Base-by-base conservation (phyloP, 1,140 invertebrate genomes). In the Aleiodes sp. region DNA sequence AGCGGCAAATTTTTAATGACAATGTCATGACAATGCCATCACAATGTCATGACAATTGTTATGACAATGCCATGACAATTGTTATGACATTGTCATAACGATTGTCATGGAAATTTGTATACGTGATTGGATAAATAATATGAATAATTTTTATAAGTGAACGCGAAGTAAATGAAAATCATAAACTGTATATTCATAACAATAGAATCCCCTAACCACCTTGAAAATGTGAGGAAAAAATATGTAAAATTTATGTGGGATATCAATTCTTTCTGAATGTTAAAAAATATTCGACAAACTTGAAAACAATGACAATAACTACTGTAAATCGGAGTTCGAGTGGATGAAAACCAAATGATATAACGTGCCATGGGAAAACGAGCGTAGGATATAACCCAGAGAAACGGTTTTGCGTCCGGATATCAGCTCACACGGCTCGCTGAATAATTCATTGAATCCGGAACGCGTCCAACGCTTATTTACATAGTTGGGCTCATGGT, bases 391-490 rank as follows among this genome's bases (percentile, higher is more conserved):
- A 70, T 46, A 52, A 52, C 46, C 46, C 56, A 68, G 46, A 60
- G 57, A 67, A 69, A 64, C 31, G n/a, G 29, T 52, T 52, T 52
- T 46, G 68, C 56, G 35, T 65, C 70, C 72, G 73, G 76, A 78
- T 78, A 78, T 76, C 73, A 76, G 71, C 71, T 46, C 69, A 21
- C 46, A 71, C 68, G 73, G 56, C 68, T 68, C 68, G 65, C 68
- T 76, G 72, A 76, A 75, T 78, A 73, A 78, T 78, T 76, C 72
- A 74, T 70, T 70, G 71, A 72, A 76, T 75, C 67, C 57, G 39
- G 31, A 61, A 52, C 52, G 59, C 72, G 33, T 69, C 37, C 33
- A 65, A 65, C 39, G 63, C 72, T 74, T 71, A 77, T 77, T 77
- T 75, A 73, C 74, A 77, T 77, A 71, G 66, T 66, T 29, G 57